A percentile compares a stretch with the other conserved stretches of the same genome.
These are phyloP conservation scores for Mythimna vitellina DNA, from an alignment of 2,888 invertebrate species.

Conservation along the genomic window DNA sequence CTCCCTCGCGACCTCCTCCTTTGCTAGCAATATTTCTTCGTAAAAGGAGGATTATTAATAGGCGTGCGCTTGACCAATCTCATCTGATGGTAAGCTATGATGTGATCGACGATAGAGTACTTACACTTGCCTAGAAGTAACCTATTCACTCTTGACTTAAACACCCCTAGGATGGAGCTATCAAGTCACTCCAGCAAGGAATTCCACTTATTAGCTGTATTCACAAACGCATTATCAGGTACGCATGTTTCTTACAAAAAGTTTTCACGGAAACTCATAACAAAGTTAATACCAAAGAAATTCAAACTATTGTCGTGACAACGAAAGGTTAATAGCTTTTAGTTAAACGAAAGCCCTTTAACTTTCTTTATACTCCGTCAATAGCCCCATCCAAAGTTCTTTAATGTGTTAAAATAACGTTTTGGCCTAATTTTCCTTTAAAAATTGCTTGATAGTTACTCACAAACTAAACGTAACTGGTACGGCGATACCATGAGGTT, in stretches of 20 bases:
- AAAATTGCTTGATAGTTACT: constrained; percentile 46
- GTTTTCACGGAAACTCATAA: constrained; percentile 51
- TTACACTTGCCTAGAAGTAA: too few species aligned
- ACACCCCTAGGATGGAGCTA: too few species aligned
- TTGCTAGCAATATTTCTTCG: too few species aligned
- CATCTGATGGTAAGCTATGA: too few species aligned
- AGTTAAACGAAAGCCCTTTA: constrained; percentile 69
- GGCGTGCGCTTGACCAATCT: too few species aligned
- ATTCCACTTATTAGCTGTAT: too few species aligned
- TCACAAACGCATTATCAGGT: background rate
- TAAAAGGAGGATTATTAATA: too few species aligned
- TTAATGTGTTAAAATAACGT: constrained; percentile 58
- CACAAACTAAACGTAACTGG: constrained; percentile 56
- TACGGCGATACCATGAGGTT: constrained; percentile 45
- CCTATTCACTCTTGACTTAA: too few species aligned
- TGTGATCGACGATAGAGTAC: too few species aligned
- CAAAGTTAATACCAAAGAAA: constrained; percentile 57
- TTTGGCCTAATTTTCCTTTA: constrained; percentile 58
- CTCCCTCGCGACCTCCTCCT: too few species aligned
- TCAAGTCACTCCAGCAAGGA: too few species aligned
- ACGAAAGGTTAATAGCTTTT: constrained; percentile 68
- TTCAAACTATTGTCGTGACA: constrained; percentile 70
- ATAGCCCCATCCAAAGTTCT: constrained; percentile 69
- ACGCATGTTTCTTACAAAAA: constrained; percentile 21
- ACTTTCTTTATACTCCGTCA: constrained; percentile 64